Evolutionary conservation across 2,888 invertebrate species (phyloP).

Genomic region (Ecliptopera silaceata): DNA sequence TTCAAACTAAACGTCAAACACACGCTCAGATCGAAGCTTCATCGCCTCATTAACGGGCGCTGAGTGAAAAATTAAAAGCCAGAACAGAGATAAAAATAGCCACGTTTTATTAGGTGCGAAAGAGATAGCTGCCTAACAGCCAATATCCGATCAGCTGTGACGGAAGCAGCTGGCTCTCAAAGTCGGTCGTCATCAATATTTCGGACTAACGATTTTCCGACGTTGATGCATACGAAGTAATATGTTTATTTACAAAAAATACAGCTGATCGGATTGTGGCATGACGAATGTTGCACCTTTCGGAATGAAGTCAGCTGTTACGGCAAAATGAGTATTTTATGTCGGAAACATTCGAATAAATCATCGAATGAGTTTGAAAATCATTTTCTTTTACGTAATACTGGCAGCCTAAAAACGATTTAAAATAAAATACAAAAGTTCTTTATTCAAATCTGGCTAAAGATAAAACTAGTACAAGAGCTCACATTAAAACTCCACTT

Average conservation of each 20-base stretch:
- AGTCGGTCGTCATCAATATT: conserved; percentile 39
- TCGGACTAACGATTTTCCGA: conserved; percentile 59
- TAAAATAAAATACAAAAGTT: too few relatives aligned
- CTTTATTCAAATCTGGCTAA: background rate
- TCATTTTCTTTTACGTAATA: too few relatives aligned
- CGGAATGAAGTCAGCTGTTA: conserved; percentile 16
- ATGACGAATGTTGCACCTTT: conserved; percentile 46
- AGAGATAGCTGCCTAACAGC: conserved; percentile 63
- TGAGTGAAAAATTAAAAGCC: conserved; percentile 63
- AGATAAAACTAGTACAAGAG: conserved; percentile 10
- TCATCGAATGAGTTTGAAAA: background rate
- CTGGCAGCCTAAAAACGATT: too few relatives aligned
- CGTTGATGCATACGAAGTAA: conserved; percentile 52
- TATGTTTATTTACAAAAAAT: conserved; percentile 52
- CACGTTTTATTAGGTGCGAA: conserved; percentile 43
- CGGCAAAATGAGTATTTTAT: background rate
- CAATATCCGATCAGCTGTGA: conserved; percentile 82
- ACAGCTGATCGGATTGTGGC: conserved; percentile 50
- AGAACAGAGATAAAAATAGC: conserved; percentile 44
- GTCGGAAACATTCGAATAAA: background rate
- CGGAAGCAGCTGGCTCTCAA: conserved; percentile 75
- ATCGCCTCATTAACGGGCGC: conserved; percentile 58
- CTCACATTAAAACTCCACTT: conserved; percentile 13
- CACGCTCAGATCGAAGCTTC: conserved; percentile 43
- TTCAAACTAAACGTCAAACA: conserved; percentile 26